Percentiles rank a stretch among this genome's conserved stretches.
These are phyloP conservation scores for Gallinago solitaria DNA, from an alignment of 2,797 vertebrate genomes.

Conservation along the genomic window DNA sequence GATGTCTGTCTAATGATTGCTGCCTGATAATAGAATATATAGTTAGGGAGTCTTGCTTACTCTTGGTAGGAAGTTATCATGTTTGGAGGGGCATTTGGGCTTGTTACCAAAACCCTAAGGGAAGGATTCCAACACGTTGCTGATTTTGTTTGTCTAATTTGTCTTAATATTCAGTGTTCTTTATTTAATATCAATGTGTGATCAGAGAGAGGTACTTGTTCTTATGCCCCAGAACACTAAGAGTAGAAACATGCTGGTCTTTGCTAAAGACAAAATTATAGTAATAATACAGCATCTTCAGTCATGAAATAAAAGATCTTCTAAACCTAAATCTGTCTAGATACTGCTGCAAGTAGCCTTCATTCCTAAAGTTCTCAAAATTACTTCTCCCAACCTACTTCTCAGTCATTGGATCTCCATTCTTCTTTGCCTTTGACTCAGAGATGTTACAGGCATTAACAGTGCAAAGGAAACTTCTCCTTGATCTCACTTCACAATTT, in stretches of 20 bases:
- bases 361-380: not conserved
- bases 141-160: not conserved
- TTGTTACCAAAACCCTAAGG: not conserved
- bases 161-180: not conserved
- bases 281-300: not conserved
- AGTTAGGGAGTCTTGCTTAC: not conserved
- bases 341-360: not conserved
- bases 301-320: not conserved
- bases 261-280: not conserved
- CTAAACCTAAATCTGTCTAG: not conserved
- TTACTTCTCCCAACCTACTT: not conserved
- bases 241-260: not conserved
- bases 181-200: not conserved
- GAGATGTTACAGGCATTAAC: not conserved
- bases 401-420: not conserved
- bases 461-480: not conserved
- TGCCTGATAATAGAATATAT: not conserved
- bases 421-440: not conserved
- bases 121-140: not conserved
- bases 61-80: not conserved
- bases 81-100: not conserved
- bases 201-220: not conserved
- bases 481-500: not conserved
- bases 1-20: not conserved
- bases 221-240: not conserved